Percentiles rank a stretch among this genome's conserved stretches.
These are phyloP conservation scores for Aphis gossypii DNA, from an alignment of 1,140 invertebrate genomes.

Conservation along the genomic window DNA sequence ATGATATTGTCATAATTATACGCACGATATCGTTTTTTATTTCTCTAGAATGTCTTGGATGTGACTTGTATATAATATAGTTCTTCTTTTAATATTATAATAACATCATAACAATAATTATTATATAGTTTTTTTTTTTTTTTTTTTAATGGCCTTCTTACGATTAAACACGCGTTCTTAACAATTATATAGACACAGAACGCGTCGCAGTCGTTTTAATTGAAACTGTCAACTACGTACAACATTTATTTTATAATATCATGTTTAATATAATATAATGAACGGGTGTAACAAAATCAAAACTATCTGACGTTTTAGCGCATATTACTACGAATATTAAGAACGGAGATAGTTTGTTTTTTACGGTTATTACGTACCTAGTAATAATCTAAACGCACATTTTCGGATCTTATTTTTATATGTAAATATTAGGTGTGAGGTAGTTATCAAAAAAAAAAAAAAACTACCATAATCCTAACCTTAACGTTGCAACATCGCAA, in stretches of 20 bases:
- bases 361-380: neutral
- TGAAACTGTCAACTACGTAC: neutral
- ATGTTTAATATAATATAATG: neutral
- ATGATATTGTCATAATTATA: neutral
- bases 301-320: neutral
- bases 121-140: neutral
- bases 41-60: neutral
- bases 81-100: constrained; percentile 1
- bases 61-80: neutral
- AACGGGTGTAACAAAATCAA: neutral
- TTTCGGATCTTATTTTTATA: too few relatives aligned
- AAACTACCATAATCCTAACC: too few relatives aligned
- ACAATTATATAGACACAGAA: neutral
- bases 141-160: neutral
- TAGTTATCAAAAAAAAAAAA: too few relatives aligned
- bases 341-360: neutral
- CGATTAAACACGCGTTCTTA: neutral
- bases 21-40: neutral
- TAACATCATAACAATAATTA: neutral
- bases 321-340: neutral
- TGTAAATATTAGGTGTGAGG: too few relatives aligned
- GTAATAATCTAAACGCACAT: neutral
- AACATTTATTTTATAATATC: neutral
- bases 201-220: neutral
- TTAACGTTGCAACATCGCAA: too few relatives aligned